Percentiles rank a stretch among this genome's conserved stretches.
Conservation (phyloP, 2,888 invertebrate species). For the Ormyrus labotus region DNA sequence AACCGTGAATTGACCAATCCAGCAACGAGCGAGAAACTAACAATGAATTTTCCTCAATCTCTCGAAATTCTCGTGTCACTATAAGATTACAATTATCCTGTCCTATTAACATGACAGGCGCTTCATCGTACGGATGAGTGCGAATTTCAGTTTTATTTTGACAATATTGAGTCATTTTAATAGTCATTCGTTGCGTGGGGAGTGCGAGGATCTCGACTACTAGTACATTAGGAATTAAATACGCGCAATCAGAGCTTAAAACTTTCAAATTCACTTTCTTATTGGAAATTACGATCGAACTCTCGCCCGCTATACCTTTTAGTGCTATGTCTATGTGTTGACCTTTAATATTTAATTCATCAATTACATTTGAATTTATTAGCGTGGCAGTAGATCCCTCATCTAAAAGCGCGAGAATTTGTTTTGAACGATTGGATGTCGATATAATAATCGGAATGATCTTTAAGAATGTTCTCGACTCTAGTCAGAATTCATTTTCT, state of each 20-base stretch:
- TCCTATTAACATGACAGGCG: constrained; percentile 3
- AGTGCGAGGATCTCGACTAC: background rate
- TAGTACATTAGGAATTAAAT: background rate
- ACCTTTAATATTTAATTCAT: too few species aligned
- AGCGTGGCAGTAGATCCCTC: background rate
- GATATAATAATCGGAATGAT: background rate
- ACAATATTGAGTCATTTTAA: background rate
- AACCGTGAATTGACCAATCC: constrained; percentile 17
- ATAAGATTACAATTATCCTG: background rate
- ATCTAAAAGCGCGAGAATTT: background rate
- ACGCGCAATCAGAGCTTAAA: background rate
- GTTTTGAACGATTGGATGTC: background rate
- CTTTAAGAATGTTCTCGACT: background rate
- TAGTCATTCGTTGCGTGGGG: background rate
- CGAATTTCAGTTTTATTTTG: background rate
- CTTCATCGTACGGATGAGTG: background rate
- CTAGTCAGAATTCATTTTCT: background rate
- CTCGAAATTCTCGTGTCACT: too few species aligned
- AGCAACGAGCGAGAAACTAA: background rate
- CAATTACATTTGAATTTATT: too few species aligned
- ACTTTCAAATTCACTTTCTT: background rate
- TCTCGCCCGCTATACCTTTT: background rate
- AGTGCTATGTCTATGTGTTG: background rate
- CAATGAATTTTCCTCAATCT: too few species aligned
- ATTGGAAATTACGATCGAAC: background rate